Evolutionary conservation across 2,888 invertebrate species (phyloP), one percentile per base, ranked within the genome.

Genomic region (Amiota minor): DNA sequence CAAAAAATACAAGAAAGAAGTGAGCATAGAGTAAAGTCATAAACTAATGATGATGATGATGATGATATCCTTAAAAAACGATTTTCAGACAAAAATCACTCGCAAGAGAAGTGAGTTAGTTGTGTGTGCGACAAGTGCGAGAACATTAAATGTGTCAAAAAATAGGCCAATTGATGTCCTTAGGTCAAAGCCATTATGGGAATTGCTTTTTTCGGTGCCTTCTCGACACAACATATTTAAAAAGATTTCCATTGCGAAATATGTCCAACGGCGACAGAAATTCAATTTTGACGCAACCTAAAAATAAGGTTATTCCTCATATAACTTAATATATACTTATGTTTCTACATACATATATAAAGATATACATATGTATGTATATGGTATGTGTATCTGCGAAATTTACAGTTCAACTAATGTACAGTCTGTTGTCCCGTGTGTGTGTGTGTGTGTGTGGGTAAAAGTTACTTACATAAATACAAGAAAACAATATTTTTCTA

Each of bases 401-500:
- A 35, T 35, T 35, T 3, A 35, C 35, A 35, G 35, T 35, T 35
- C 35, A 35, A 35, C 35, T 35, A 35, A 6, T 6, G 35, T 35
- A 53, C 53, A 53, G 3, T n/a, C 12, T 9, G 12, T 53, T 12
- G 10, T n/a, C 12, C 10, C 14, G 53, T 53, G 53, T 53, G n/a
- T 53, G 12, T n/a, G 53, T 2, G 53, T 2, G 50, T 50, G 50
- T 50, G 50, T 50, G n/a, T n/a, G 1, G 23, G 23, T 35, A 59
- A 59, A 59, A 59, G 11, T 12, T 59, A 59, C 18, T 20, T 47
- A 61, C 49, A 35, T 59, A 69, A 23, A 49, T 55, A 74, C 73
- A 73, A 77, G 77, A 79, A 82, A 88, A 88, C 88, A 89, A 88
- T 88, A 88, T 88, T 88, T 88, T 86, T 81, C 79, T 79, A 86